phyloP scores from a whole-genome alignment of 2,888 invertebrate genomes.

The Nycteola revayana region DNA sequence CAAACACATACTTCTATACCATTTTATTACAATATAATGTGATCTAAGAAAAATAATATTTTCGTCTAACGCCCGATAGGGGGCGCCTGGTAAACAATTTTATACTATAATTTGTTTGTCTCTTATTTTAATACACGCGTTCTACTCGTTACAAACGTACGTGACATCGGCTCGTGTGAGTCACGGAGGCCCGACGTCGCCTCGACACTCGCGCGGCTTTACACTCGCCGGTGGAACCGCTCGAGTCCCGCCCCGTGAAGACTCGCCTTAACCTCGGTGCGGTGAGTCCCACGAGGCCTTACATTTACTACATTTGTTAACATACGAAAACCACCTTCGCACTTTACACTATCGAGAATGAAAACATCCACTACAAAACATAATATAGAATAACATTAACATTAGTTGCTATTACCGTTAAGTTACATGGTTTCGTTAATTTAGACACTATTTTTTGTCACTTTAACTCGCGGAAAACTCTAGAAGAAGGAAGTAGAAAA shows the following conservation, averaged over 20 bases:
- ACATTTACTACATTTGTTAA: constrained; percentile 32
- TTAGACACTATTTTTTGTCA: constrained; percentile 54
- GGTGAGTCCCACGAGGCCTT: constrained; percentile 11
- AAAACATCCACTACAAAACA: constrained; percentile 73
- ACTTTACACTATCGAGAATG: constrained; percentile 50
- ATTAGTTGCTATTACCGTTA: constrained; percentile 37
- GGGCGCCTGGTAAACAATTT: constrained; percentile 77
- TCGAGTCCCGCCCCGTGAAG: neutral
- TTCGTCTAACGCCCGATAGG: constrained; percentile 71
- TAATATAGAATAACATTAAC: constrained; percentile 65
- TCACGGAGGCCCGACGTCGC: constrained; percentile 49
- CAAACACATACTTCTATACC: constrained; percentile 62
- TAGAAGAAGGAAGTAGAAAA: constrained; percentile 24
- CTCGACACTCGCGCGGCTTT: constrained; percentile 6
- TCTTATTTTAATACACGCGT: constrained; percentile 63
- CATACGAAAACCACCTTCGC: constrained; percentile 34
- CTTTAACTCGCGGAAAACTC: constrained; percentile 54
- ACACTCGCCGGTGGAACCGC: too few relatives aligned
- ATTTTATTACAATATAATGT: constrained; percentile 80
- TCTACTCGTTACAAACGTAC: constrained; percentile 58
- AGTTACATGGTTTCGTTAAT: constrained; percentile 38
- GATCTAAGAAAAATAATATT: constrained; percentile 82
- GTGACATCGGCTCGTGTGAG: constrained; percentile 42
- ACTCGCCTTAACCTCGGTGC: neutral
- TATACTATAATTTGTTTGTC: constrained; percentile 78